These are phyloP conservation scores for Catharus bicknelli DNA, from an alignment of 2,113 vertebrate genomes.

Conservation along the genomic window DNA sequence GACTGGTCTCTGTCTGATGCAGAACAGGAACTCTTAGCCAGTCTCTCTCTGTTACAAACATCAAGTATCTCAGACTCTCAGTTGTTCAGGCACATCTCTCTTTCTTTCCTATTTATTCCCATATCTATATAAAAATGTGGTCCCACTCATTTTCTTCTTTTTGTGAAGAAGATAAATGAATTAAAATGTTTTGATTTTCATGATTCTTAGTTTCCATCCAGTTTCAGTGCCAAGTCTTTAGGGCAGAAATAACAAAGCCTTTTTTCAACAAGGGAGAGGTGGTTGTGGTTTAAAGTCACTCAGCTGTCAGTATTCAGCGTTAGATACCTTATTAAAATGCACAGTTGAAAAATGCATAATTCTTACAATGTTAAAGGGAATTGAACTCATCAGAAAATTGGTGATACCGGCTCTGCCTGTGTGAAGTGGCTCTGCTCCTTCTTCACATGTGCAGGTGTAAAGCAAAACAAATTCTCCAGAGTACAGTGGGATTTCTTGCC, in stretches of 20 bases:
- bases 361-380: background rate
- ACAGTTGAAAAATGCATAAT: background rate
- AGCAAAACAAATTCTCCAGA: background rate
- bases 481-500: background rate
- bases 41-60: background rate
- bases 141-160: background rate
- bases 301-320: background rate
- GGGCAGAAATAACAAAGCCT: background rate
- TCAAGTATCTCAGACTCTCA: background rate
- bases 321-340: background rate
- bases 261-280: background rate
- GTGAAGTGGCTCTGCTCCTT: background rate
- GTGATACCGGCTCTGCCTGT: background rate
- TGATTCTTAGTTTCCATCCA: background rate
- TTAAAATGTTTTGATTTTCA: background rate
- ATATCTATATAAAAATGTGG: background rate
- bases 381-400: background rate
- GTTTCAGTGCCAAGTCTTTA: background rate
- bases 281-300: background rate
- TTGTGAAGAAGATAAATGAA: background rate
- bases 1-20: background rate
- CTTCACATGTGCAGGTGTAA: background rate
- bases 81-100: background rate
- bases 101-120: background rate
- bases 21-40: background rate